These are phyloP conservation scores for Ruditapes philippinarum DNA, from an alignment of 1,140 invertebrate genomes.

Conservation along the genomic window DNA sequence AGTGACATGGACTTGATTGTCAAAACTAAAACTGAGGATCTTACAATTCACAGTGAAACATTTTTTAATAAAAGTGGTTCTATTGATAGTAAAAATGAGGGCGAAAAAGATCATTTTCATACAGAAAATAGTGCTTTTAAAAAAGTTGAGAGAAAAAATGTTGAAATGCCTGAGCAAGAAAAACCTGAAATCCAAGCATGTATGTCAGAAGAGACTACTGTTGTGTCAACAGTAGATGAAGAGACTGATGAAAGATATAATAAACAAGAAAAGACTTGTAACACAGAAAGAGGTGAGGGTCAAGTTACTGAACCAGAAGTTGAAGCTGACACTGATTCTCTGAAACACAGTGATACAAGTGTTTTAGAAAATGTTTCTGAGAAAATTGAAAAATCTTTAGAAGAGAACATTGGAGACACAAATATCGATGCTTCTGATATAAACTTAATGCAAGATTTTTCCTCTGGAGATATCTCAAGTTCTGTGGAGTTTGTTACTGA, in stretches of 20 bases:
- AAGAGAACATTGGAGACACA: background rate
- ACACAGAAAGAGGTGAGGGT: background rate
- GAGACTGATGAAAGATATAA: background rate
- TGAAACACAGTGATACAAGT: background rate
- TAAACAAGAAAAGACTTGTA: background rate
- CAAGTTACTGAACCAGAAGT: background rate
- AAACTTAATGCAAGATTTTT: background rate
- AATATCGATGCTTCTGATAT: background rate
- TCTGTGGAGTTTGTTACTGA: constrained; percentile 62
- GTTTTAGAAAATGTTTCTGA: background rate
- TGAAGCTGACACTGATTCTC: background rate
- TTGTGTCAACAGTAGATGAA: too few species aligned
- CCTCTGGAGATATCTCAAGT: constrained; percentile 51
- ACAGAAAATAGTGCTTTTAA: background rate
- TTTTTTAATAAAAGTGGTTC: too few species aligned
- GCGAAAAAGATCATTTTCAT: background rate
- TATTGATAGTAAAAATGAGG: too few species aligned
- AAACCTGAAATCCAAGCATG: background rate
- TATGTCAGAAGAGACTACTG: background rate
- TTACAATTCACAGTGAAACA: too few species aligned
- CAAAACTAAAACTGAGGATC: too few species aligned
- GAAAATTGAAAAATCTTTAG: too few species aligned
- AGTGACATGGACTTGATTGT: too few species aligned
- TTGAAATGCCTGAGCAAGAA: background rate
- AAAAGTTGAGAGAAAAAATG: background rate